Conservation (phyloP, 2,113 vertebrate species). For the Microtus pennsylvanicus region DNA sequence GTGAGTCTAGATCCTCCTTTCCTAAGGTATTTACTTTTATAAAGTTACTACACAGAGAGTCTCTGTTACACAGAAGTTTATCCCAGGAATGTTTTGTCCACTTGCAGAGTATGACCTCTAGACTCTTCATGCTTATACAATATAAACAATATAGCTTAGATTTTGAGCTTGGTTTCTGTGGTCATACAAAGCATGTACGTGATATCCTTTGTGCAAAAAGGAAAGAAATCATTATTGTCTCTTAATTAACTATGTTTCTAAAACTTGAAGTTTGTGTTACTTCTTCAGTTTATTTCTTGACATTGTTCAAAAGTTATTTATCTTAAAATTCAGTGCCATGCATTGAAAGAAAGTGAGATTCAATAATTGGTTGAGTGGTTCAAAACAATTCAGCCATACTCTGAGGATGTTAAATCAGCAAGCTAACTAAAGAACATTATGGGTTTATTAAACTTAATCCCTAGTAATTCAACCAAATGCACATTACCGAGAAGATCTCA, state of each 20-base stretch:
- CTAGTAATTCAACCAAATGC: not conserved
- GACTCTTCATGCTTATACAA: not conserved
- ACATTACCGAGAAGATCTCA: not conserved
- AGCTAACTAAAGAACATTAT: not conserved
- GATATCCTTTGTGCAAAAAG: not conserved
- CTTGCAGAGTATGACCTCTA: not conserved
- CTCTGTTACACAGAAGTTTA: not conserved
- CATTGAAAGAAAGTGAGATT: not conserved
- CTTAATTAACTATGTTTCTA: not conserved
- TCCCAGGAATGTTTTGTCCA: not conserved
- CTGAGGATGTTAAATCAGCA: not conserved
- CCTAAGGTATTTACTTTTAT: not conserved
- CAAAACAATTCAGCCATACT: not conserved
- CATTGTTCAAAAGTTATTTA: not conserved
- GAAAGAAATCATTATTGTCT: not conserved
- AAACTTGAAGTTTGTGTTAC: not conserved
- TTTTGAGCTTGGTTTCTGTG: not conserved
- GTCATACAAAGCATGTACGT: not conserved
- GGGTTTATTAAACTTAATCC: not conserved
- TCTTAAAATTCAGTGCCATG: not conserved
- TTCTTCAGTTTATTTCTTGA: constrained; percentile 6
- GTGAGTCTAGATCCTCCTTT: not conserved
- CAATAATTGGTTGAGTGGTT: not conserved
- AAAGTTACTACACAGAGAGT: not conserved
- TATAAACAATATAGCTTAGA: not conserved